A percentile compares a stretch with the other conserved stretches of the same genome.
These are phyloP conservation scores for Fabriciana adippe DNA, from an alignment of 2,888 invertebrate genomes.

Conservation along the genomic window DNA sequence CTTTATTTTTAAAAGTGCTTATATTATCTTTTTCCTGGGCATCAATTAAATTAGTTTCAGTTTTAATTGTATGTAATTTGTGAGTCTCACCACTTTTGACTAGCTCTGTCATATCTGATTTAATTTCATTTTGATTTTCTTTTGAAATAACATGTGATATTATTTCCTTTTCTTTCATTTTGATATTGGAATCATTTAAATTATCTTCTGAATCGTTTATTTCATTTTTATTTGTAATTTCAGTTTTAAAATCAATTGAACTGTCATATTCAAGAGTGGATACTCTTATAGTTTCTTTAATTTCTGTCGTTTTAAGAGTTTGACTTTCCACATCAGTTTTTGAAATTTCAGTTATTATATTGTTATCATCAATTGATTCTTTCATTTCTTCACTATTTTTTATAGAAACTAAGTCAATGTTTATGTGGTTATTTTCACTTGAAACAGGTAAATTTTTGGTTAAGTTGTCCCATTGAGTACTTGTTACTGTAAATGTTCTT, in stretches of 20 bases:
- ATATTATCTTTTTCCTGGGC: neutral
- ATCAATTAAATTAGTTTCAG: neutral
- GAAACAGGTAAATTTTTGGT: neutral
- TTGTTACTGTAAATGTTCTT: neutral
- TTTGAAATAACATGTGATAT: too few relatives aligned
- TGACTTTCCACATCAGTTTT: neutral
- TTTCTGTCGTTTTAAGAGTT: neutral
- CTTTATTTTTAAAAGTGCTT: neutral
- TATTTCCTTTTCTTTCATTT: neutral
- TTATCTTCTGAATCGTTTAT: neutral
- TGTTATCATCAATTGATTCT: neutral
- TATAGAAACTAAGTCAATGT: neutral
- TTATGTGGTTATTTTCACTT: neutral
- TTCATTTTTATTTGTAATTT: neutral
- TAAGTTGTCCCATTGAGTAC: neutral
- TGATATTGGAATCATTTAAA: neutral
- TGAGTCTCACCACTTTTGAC: neutral
- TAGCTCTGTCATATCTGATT: neutral
- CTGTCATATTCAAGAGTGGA: neutral
- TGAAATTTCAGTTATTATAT: conserved; percentile 11
- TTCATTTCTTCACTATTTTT: neutral
- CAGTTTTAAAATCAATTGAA: neutral
- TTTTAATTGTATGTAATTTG: neutral
- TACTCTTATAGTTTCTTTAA: conserved; percentile 10
- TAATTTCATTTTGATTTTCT: neutral